Base-by-base conservation (phyloP, 2,113 vertebrate genomes). In the Mormyrus lacerda region DNA sequence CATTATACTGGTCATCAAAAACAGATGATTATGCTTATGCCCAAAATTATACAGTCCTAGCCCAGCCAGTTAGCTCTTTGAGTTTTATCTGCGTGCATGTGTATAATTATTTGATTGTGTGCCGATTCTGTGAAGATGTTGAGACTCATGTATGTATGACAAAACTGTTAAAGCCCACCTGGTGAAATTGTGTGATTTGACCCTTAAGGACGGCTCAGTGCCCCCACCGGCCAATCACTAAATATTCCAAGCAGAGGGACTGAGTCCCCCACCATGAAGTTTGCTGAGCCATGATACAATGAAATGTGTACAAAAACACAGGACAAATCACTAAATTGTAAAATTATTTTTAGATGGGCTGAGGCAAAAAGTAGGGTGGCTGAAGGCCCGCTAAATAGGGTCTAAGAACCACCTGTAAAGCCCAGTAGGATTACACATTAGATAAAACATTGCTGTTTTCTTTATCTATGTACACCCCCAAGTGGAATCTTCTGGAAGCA, bases 391-490 rank as follows among this genome's bases (percentile, higher is more conserved):
- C 27, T 27, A 69, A 69, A 69, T 27, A 69, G 61, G n/a, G 10
- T 69, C 61, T 69, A 31, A 55, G 61, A 31, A 69, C 61, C n/a
- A 11, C 10, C n/a, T 65, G 10, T 85, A 87, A 76, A 91, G 35
- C 48, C 50, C 82, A 69, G 17, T 87, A 87, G 7, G 35, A 76
- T 31, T 45, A 48, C 13, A 55, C 45, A 91, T 89, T 90, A 88
- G 83, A 88, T 89, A 76, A 24, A 73, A 87, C 31, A 47, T 2
- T 2, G 44, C 17, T 76, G 45, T 19, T 73, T 45, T 39, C 48
- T 65, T 50, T 53, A 91, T 90, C 50, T 91, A 90, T 89, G 55
- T 88, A 87, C 92, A 27, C 93, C 92, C 86, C 89, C 93, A 89
- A 89, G 89, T 92, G 93, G 92, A 58, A 27, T 61, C 7, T 1